phyloP scores from a whole-genome alignment of 2,797 vertebrate species.

The Schizopygopsis pylzovi region DNA sequence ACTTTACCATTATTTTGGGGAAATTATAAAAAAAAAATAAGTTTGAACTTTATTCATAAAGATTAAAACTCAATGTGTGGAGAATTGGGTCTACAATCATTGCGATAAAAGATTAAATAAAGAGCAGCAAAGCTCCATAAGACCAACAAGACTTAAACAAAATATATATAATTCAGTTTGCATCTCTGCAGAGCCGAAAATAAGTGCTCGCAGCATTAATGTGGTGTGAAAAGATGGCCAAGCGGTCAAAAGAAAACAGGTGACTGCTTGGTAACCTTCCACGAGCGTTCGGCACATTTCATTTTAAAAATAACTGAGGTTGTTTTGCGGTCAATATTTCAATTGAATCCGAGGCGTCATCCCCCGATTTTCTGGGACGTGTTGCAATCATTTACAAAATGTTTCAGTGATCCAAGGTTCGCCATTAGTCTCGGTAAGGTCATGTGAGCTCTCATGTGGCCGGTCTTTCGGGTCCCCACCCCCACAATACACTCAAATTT shows the following conservation, averaged over 20 bases:
- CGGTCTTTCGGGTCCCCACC: constrained; percentile 41
- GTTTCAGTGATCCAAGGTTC: not conserved
- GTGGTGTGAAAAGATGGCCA: constrained; percentile 28
- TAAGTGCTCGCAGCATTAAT: constrained; percentile 18
- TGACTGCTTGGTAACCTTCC: constrained; percentile 26
- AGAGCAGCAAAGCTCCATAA: not conserved
- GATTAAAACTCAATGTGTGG: not conserved
- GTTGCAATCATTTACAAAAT: constrained; percentile 30
- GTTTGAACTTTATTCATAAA: not conserved
- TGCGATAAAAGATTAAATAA: not conserved
- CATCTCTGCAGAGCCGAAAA: not conserved
- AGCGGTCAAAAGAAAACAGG: constrained; percentile 14
- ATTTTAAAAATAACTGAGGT: constrained; percentile 22
- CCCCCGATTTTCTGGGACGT: not conserved
- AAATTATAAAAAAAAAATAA: not conserved
- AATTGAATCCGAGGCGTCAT: constrained; percentile 5
- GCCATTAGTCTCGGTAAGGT: constrained; percentile 53
- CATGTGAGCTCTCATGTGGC: constrained; percentile 56
- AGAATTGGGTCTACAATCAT: not conserved
- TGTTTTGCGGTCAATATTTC: constrained; percentile 20
- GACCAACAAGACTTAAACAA: not conserved
- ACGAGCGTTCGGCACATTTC: not conserved
- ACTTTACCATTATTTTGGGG: not conserved
- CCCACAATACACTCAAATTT: constrained; percentile 53
- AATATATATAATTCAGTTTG: not conserved